Base-by-base conservation (phyloP, 2,888 invertebrate genomes). In the Lithophane leautieri region DNA sequence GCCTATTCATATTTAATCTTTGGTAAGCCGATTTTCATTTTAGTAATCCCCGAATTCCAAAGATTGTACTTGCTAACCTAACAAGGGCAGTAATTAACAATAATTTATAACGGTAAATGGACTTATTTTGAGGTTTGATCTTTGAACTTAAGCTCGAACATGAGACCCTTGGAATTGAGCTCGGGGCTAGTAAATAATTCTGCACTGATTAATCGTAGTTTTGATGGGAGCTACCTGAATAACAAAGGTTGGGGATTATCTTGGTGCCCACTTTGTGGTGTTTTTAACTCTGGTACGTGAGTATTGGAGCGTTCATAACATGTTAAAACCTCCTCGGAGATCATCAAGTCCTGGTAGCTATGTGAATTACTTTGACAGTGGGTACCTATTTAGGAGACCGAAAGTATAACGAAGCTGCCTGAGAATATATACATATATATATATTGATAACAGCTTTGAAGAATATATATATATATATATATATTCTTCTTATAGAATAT, bases 11-110 rank as follows among this genome's bases (percentile, higher is more conserved):
- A 92, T 91, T 93, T 91, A 93, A 93, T 91, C 90, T 91, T 90
- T 86, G 89, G 88, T 90, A 92, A 93, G 91, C 92, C 90, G 91
- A 91, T 92, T 92, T 93, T 92, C 92, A 93, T 93, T 92, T 91
- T 84, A 88, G 90, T 93, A 91, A 93, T 92, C 92, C 89, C 80
- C 79, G 73, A 90, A 90, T 91, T 90, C 85, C 80, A 88, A 88
- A 89, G 86, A 90, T 91, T 90, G 90, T 89, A 88, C 88, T 88
- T 79, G 56, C 84, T 88, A 83, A 87, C 88, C 89, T 87, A 86
- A 89, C 89, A 88, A 89, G 87, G 85, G 83, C 84, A 89, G 87
- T 90, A 89, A 92, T 92, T 92, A 91, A 90, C 90, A 84, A 89
- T 91, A 90, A 91, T 91, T 90, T 89, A 90, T 84, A 86, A 82